These are phyloP conservation scores for Electrophaes corylata DNA, from an alignment of 2,888 invertebrate genomes.

Conservation along the genomic window DNA sequence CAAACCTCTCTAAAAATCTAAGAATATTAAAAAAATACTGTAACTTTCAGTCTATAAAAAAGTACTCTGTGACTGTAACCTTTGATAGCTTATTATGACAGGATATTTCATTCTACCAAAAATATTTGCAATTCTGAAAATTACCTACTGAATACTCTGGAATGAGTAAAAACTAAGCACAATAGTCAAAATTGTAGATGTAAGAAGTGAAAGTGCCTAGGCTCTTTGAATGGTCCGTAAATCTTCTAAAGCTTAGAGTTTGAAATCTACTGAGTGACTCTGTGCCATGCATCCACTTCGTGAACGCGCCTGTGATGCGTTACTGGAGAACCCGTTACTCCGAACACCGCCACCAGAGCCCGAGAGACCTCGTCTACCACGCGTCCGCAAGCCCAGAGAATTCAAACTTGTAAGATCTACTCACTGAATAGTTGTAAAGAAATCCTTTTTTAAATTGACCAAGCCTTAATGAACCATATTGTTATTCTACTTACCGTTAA, in stretches of 20 bases:
- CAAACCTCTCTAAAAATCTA: no score
- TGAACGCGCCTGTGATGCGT: slow-evolving; percentile 61
- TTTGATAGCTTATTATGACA: no score
- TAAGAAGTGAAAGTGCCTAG: background rate
- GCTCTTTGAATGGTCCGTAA: background rate
- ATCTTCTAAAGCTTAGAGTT: background rate
- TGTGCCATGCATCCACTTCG: slow-evolving; percentile 64
- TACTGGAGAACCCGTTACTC: slow-evolving; percentile 62
- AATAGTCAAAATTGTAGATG: background rate
- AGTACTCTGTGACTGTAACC: no score
- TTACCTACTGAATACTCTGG: background rate
- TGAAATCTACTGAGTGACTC: background rate
- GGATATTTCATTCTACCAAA: slow-evolving; percentile 14
- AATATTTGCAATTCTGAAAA: slow-evolving; percentile 13
- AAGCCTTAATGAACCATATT: no score
- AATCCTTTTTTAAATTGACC: no score
- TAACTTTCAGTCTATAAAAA: no score
- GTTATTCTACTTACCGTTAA: background rate
- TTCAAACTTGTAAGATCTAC: slow-evolving; percentile 64
- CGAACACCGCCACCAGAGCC: slow-evolving; percentile 72
- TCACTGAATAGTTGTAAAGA: background rate
- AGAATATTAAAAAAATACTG: no score
- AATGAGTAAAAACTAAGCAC: slow-evolving; percentile 1
- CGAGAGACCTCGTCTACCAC: slow-evolving; percentile 64
- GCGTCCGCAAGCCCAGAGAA: slow-evolving; percentile 60